Percentiles rank a stretch among this genome's conserved stretches.
Conservation (phyloP, 2,888 invertebrate species). For the Orgyia antiqua region DNA sequence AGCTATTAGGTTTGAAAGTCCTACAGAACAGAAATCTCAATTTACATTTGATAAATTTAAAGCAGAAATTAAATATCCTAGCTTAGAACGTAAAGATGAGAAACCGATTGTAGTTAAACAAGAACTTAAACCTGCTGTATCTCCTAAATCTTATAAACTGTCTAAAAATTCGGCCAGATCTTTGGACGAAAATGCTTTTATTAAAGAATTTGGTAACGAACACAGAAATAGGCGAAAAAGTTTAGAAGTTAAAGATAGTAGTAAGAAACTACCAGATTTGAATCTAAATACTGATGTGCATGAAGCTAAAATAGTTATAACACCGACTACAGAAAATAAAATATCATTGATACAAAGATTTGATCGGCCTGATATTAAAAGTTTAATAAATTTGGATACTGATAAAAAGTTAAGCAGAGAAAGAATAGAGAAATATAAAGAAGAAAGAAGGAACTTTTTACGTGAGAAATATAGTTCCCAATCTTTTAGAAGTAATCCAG, state of each 20-base stretch:
- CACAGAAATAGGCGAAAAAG: constrained; percentile 76
- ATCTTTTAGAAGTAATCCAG: constrained; percentile 83
- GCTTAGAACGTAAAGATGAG: constrained; percentile 50
- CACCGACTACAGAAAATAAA: constrained; percentile 80
- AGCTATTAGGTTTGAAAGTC: constrained; percentile 81
- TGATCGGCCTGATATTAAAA: constrained; percentile 50
- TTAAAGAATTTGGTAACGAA: constrained; percentile 80
- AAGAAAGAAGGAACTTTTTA: constrained; percentile 44
- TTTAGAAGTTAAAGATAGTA: constrained; percentile 79
- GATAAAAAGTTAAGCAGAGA: constrained; percentile 84
- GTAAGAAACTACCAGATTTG: constrained; percentile 72
- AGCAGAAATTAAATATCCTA: constrained; percentile 59
- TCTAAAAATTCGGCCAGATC: constrained; percentile 82
- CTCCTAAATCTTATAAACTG: constrained; percentile 77
- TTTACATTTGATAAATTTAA: constrained; percentile 76
- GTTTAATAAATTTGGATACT: constrained; percentile 56
- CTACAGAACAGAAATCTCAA: constrained; percentile 76
- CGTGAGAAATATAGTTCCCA: constrained; percentile 90
- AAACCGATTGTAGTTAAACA: constrained; percentile 37
- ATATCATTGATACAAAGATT: constrained; percentile 78
- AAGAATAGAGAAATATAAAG: constrained; percentile 81
- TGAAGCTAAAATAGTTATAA: constrained; percentile 55
- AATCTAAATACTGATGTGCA: constrained; percentile 57
- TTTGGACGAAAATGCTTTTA: constrained; percentile 85
- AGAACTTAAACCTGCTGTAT: constrained; percentile 26